phyloP scores from a whole-genome alignment of 30 jellyfish, hydroid and myxozoan species.

The Turritopsis dohrnii region DNA sequence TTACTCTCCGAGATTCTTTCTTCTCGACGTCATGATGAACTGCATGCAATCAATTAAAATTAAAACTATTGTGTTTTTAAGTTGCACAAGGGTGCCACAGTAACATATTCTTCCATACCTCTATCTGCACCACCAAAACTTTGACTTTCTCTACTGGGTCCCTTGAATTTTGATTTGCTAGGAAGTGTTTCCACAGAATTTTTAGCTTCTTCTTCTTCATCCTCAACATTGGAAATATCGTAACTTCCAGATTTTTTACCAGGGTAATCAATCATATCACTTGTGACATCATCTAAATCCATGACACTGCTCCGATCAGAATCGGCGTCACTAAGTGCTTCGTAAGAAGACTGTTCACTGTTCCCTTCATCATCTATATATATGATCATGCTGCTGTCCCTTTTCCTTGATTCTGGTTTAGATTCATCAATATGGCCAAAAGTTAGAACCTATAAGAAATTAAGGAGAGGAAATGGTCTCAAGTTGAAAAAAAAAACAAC shows the following conservation, averaged over 20 bases:
- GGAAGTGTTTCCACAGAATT: neutral
- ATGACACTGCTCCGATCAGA: slow-evolving; percentile 64
- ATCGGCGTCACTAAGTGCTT: slow-evolving; percentile 68
- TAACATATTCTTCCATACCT: no score
- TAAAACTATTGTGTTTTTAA: no score
- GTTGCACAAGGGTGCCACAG: no score
- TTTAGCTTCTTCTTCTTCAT: neutral
- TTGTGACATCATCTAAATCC: slow-evolving; percentile 41
- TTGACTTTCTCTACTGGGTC: neutral
- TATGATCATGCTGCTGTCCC: slow-evolving; percentile 17
- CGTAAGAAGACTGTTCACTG: slow-evolving; percentile 24
- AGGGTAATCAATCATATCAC: neutral
- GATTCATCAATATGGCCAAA: neutral
- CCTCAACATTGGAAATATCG: neutral
- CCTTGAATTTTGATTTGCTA: neutral
- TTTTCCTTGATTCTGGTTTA: neutral
- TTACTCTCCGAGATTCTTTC: neutral
- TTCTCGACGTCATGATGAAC: neutral
- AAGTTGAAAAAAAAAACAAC: neutral
- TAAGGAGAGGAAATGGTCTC: neutral
- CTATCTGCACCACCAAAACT: slow-evolving; percentile 13
- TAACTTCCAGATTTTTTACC: neutral
- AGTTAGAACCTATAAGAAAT: slow-evolving; percentile 19
- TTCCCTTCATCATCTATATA: slow-evolving; percentile 27
- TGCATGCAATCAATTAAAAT: neutral